Base-by-base conservation (phyloP, 1,140 invertebrate species). In the Drosophila ambigua region DNA sequence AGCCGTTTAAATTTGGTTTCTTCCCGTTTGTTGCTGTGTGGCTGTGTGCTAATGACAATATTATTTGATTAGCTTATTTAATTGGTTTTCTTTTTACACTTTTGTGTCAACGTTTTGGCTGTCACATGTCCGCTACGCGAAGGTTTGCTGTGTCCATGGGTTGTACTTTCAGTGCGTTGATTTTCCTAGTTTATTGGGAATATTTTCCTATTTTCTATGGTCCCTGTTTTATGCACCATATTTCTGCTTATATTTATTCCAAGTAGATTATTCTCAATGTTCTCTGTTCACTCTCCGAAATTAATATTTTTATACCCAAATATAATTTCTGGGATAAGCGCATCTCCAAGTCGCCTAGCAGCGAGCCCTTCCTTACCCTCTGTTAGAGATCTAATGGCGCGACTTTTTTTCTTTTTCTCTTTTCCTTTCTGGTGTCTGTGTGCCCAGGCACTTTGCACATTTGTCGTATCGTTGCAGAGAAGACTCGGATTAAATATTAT, bases 41-140 rank as follows among this genome's bases (percentile, higher is more conserved):
- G 31, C 31, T 28, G 26, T 2, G 78, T 81, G 82, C 82, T 85
- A 85, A 85, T 87, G 63, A 75, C 82, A 85, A 88, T 87, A 87
- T 77, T 80, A 87, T 78, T 82, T 87, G 78, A 75, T 87, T 82
- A 87, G 82, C 82, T 78, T 62, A 63, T 87, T 87, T 78, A 77
- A 87, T 85, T 85, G 81, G 72, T 79, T 84, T 84, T 84, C 51
- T 64, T 77, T 77, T 84, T 69, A 54, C 72, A 79, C 72, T 62
- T 73, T 84, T 84, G 66, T 84, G 80, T 84, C 77, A 81, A 79
- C 71, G 52, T 39, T 28, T 6, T 48, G 44, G 35, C 24, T 46
- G 2, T 5, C 35, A 39, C 7, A 28, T 49, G 31, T 39, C 11
- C 28, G 51, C 28, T 39, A 13, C 35, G 11, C 5, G 1, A 13